Evolutionary conservation across 2,888 invertebrate species (phyloP), one percentile per base, ranked within the genome.

Genomic region (Amblyjoppa proteus): DNA sequence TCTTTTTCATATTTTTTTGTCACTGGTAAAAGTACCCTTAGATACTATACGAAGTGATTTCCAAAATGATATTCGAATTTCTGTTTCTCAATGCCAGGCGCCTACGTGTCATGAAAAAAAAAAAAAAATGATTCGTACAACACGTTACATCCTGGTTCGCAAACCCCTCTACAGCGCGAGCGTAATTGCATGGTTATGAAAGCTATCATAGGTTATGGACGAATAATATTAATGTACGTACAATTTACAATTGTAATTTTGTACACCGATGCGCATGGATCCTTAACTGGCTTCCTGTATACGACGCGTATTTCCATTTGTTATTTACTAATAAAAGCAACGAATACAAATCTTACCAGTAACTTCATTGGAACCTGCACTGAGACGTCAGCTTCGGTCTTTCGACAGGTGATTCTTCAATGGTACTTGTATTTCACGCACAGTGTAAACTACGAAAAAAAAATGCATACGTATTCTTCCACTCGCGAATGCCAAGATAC

Each of bases 401-500:
- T 68, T 69, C 80, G 66, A 80, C 85, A 85, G 85, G 80, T 83
- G 83, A 85, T 83, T 83, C n/a, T 71, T 76, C 68, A 45, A 80
- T 68, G 25, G 70, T 13, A 64, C 51, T 77, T 16, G 31, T 49
- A 41, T 20, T 49, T 49, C 49, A 66, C 66, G 66, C 73, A 61
- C 25, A 34, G 38, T 64, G 69, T 49, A 71, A 69, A 61, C 20
- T 31, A 64, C 66, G 45, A 49, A 41, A 69, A 45, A 45, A 13
- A 11, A 58, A n/a, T 11, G 3, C 31, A 28, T 56, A 56, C 4
- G 20, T 34, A 51, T 69, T 53, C 25, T 41, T 53, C 53, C 41
- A 70, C 45, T 70, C n/a, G 31, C 38, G 31, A 31, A 58, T 81
- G 58, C 13, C 16, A 4, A 66, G 66, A 68, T 68, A 53, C 3